phyloP scores from a whole-genome alignment of 2,888 invertebrate species.

The Amiota mariae region DNA sequence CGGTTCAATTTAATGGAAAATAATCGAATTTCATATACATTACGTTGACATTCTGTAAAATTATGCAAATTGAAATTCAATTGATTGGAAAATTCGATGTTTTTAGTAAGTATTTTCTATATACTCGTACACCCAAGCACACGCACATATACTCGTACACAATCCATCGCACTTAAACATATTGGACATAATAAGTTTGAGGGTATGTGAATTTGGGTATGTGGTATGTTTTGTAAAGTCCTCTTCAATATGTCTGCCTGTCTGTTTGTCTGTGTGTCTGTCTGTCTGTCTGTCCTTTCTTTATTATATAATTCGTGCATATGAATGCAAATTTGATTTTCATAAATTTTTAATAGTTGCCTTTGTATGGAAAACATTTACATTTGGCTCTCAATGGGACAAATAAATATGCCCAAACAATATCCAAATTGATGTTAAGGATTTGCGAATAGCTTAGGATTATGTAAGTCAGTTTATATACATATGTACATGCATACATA shows the following conservation, averaged over 20 bases:
- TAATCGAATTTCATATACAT: conserved; percentile 66
- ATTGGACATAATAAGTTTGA: conserved; percentile 3
- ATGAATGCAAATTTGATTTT: conserved; percentile 42
- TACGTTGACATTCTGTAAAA: conserved; percentile 62
- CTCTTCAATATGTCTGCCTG: conserved; percentile 52
- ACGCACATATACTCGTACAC: not conserved
- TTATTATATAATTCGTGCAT: conserved; percentile 36
- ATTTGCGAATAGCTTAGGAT: not conserved
- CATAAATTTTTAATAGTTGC: conserved; percentile 47
- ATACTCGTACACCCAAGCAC: conserved; percentile 19
- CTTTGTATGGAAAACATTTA: conserved; percentile 11
- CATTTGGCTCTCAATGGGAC: not conserved
- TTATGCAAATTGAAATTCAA: conserved; percentile 67
- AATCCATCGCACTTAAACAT: conserved; percentile 30
- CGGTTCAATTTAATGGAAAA: conserved; percentile 67
- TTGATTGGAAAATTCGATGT: conserved; percentile 63
- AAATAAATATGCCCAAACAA: not conserved
- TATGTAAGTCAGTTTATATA: not conserved
- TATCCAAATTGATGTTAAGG: not conserved
- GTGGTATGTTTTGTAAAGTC: conserved; percentile 17
- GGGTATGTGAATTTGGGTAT: conserved; percentile 28
- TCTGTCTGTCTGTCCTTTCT: not conserved
- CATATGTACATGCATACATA: too few species aligned
- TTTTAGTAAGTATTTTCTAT: conserved; percentile 30
- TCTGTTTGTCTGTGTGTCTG: too few species aligned